These are phyloP conservation scores for Rotaria sp. DNA, from an alignment of 2,888 invertebrate species.

Conservation along the genomic window DNA sequence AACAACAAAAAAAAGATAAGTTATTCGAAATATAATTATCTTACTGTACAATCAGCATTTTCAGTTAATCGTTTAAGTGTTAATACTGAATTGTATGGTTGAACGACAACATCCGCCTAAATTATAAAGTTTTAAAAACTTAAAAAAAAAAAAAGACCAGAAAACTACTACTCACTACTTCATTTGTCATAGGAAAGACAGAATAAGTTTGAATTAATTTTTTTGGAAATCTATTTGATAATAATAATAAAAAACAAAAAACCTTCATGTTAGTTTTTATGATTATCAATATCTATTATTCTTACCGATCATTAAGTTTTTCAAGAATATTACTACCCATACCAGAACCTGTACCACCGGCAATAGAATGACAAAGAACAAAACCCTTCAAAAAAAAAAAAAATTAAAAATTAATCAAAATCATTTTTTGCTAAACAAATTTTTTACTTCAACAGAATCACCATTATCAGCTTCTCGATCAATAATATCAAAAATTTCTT, in stretches of 20 bases:
- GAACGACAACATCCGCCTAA: slow-evolving; percentile 53
- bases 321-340: slow-evolving; percentile 77
- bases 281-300: background rate
- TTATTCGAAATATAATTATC: slow-evolving; percentile 35
- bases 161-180: slow-evolving; percentile 44
- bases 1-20: background rate
- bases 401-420: background rate
- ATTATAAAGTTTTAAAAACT: background rate
- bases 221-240: slow-evolving; percentile 74
- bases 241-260: background rate
- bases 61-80: slow-evolving; percentile 86
- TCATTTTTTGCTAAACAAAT: background rate
- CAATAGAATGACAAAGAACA: slow-evolving; percentile 94
- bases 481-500: slow-evolving; percentile 94
- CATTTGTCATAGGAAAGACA: slow-evolving; percentile 81
- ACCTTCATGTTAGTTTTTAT: background rate
- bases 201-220: slow-evolving; percentile 96
- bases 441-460: slow-evolving; percentile 79
- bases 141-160: background rate
- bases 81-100: slow-evolving; percentile 67
- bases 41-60: slow-evolving; percentile 84
- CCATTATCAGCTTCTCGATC: slow-evolving; percentile 96
- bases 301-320: slow-evolving; percentile 56
- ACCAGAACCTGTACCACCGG: slow-evolving; percentile 96
- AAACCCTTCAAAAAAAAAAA: slow-evolving; percentile 68